Percentiles rank a stretch among this genome's conserved stretches.
phyloP scores from a whole-genome alignment of 2,797 vertebrate species.

The Pantherophis vulpinus region DNA sequence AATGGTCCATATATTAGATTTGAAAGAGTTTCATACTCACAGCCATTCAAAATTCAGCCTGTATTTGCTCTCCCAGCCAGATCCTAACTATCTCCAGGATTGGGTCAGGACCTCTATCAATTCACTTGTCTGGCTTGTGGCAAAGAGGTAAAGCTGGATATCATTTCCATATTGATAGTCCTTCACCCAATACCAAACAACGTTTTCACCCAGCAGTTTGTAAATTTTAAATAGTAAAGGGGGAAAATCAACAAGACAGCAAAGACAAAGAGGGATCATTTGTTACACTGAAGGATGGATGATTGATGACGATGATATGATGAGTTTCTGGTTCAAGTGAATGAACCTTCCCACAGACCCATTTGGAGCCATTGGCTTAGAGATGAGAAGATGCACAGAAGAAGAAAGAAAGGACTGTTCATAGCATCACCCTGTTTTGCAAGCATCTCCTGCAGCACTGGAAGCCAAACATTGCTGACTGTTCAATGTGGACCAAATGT shows the following conservation, averaged over 20 bases:
- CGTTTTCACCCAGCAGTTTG: not conserved
- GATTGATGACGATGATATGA: not conserved
- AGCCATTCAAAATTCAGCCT: not conserved
- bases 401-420: not conserved
- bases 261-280: not conserved
- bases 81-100: not conserved
- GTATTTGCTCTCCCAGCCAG: not conserved
- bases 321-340: not conserved
- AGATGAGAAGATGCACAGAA: slow-evolving; percentile 1
- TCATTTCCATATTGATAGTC: not conserved
- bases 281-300: not conserved
- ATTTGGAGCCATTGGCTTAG: not conserved
- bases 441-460: not conserved
- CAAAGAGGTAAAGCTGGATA: not conserved
- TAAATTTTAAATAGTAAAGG: not conserved
- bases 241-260: not conserved
- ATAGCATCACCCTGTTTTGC: not conserved
- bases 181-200: not conserved
- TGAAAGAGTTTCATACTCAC: not conserved
- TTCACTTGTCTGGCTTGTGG: not conserved
- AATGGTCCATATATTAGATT: not conserved
- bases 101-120: not conserved
- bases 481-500: not conserved
- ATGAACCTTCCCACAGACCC: not conserved
- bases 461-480: not conserved